A percentile compares a stretch with the other conserved stretches of the same genome.
Conservation (phyloP, 2,888 invertebrate species). For the Carcina quercana region DNA sequence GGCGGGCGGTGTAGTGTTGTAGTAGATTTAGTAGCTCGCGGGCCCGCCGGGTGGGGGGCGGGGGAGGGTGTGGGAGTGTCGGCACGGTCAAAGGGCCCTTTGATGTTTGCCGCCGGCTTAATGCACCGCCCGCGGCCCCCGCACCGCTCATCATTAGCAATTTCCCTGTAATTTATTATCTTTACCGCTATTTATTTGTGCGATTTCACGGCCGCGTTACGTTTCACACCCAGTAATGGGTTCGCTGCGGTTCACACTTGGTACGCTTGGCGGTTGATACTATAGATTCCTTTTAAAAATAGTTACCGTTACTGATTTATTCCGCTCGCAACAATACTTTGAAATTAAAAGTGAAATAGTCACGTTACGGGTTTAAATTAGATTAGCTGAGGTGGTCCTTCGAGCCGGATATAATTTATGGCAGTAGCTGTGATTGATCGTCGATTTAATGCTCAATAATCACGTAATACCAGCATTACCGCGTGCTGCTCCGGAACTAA, state of each 20-base stretch:
- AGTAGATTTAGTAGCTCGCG: slow-evolving; percentile 23
- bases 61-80: slow-evolving; percentile 67
- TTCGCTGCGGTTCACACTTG: slow-evolving; percentile 1
- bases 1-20: slow-evolving; percentile 23
- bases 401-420: slow-evolving; percentile 12
- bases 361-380: no score
- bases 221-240: slow-evolving; percentile 34
- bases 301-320: no score
- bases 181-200: slow-evolving; percentile 71
- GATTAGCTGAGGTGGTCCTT: slow-evolving; percentile 8
- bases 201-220: slow-evolving; percentile 56
- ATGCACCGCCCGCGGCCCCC: slow-evolving; percentile 69
- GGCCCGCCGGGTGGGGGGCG: slow-evolving; percentile 29
- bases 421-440: slow-evolving; percentile 2
- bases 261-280: not conserved
- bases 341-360: no score
- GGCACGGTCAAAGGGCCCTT: slow-evolving; percentile 73
- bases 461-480: slow-evolving; percentile 1
- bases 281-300: not conserved
- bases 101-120: slow-evolving; percentile 75
- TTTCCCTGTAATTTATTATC: slow-evolving; percentile 74
- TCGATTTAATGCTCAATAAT: slow-evolving; percentile 7
- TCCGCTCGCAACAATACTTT: no score
- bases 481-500: no score
- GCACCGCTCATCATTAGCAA: slow-evolving; percentile 71